Evolutionary conservation across 2,113 vertebrate species (phyloP).

Genomic region (Cyprinodon variegatus): DNA sequence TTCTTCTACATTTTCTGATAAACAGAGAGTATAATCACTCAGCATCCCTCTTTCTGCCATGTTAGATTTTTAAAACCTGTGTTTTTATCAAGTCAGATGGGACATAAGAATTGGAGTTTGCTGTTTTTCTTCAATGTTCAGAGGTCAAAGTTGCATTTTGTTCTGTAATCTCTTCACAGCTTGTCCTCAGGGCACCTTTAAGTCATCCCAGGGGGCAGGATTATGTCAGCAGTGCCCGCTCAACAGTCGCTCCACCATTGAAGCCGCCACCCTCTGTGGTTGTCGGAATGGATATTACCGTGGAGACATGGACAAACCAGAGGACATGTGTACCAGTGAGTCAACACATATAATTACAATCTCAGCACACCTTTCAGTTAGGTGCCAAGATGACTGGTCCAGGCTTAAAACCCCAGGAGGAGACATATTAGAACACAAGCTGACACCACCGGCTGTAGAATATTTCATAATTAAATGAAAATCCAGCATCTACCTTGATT

Average conservation of each 20-base stretch:
- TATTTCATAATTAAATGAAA: constrained; percentile 53
- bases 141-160: background rate
- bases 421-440: constrained; percentile 2
- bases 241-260: constrained; percentile 92
- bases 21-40: constrained; percentile 22
- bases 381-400: background rate
- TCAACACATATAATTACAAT: constrained; percentile 45
- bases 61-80: constrained; percentile 4
- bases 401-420: background rate
- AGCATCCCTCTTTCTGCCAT: constrained; percentile 7
- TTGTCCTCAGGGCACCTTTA: constrained; percentile 94
- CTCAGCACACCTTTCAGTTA: background rate
- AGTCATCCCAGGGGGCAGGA: constrained; percentile 89
- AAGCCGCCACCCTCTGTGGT: constrained; percentile 88
- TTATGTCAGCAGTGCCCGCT: constrained; percentile 88
- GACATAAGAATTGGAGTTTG: background rate
- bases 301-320: constrained; percentile 88
- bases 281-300: constrained; percentile 96
- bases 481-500: constrained; percentile 46
- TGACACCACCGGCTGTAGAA: constrained; percentile 13
- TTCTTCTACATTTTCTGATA: constrained; percentile 36
- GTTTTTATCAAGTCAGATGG: constrained; percentile 16
- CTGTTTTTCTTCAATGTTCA: background rate
- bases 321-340: constrained; percentile 96
- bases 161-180: constrained; percentile 77